Base-by-base conservation (phyloP, 2,797 vertebrate genomes). In the Fistularia commersonii region DNA sequence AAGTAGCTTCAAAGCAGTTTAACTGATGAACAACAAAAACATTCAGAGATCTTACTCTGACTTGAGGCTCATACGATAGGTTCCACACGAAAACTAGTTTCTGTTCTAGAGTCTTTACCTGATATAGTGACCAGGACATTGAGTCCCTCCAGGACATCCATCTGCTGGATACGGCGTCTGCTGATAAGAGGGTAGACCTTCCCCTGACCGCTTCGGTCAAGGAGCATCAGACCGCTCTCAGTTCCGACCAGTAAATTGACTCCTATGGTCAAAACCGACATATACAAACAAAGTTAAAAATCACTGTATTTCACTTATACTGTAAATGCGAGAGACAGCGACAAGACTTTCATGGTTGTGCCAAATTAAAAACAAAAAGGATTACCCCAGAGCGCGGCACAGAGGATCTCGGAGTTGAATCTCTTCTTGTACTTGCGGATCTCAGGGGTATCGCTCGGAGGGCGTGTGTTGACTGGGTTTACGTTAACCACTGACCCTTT, bases 361-460 rank as follows among this genome's bases (percentile, higher is more conserved):
- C 13, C 1, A n/a, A 8, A 6, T 6, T 6, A 12, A 8, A 0
- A 11, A 1, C 8, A 31, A 38, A 3, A 11, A 0, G 8, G 11
- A 8, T 0, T 44, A 96, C 94, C 94, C 94, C 94, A 95, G 6
- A 95, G 92, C 0, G 93, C 94, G 0, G 94, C 94, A 5, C 94
- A 96, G 42, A 96, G 90, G 72, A 96, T 95, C 89, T 96, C 94
- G 0, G 94, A 94, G 73, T 93, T 95, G 84, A 96, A 96, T 50
- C 94, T 88, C 87, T 96, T 96, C 89, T 96, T 96, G 86, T 96
- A 96, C 55, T 96, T 95, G 64, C 94, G 91, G 46, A 96, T 96
- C 87, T 96, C 94, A 0, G 94, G 94, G 1, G 94, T 93, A 82
- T 96, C 94, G 12, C 93, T 95, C 8, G 93, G 93, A 1, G 93